These are phyloP conservation scores for Selene dorsalis DNA, from an alignment of 2,797 vertebrate genomes.

Conservation along the genomic window DNA sequence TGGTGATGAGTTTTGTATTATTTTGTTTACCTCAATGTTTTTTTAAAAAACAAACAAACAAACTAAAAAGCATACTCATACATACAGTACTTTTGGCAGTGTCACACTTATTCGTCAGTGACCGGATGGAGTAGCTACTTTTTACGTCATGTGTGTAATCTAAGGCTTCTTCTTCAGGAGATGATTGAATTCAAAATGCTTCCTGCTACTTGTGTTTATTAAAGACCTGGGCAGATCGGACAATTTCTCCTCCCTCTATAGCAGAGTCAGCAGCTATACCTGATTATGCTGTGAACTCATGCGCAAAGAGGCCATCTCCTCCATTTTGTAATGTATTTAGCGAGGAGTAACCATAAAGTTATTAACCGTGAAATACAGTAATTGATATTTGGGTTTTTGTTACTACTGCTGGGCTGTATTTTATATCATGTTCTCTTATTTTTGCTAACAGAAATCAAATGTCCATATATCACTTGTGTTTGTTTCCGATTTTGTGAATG, in stretches of 20 bases:
- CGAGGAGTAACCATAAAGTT: not conserved
- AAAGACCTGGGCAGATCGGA: slow-evolving; percentile 4
- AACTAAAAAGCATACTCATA: not conserved
- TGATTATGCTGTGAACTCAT: not conserved
- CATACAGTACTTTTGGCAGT: not conserved
- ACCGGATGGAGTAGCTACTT: not conserved
- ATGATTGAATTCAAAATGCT: slow-evolving; percentile 16
- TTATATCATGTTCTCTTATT: not conserved
- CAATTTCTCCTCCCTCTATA: slow-evolving; percentile 7
- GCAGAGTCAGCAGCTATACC: slow-evolving; percentile 22
- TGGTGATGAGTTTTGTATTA: not conserved
- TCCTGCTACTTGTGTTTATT: slow-evolving; percentile 5
- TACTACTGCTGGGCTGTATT: not conserved
- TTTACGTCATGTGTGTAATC: not conserved
- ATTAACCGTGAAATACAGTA: not conserved
- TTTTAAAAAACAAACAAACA: not conserved
- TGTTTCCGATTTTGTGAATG: not conserved
- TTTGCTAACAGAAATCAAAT: not conserved
- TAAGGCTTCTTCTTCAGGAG: not conserved
- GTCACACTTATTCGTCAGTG: not conserved
- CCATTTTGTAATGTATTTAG: not conserved
- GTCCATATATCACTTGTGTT: not conserved
- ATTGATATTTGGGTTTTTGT: not conserved
- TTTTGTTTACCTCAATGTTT: not conserved
- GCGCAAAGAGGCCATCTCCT: not conserved